These are phyloP conservation scores for Pleuronectes platessa DNA, from an alignment of 2,113 vertebrate genomes.

Conservation along the genomic window DNA sequence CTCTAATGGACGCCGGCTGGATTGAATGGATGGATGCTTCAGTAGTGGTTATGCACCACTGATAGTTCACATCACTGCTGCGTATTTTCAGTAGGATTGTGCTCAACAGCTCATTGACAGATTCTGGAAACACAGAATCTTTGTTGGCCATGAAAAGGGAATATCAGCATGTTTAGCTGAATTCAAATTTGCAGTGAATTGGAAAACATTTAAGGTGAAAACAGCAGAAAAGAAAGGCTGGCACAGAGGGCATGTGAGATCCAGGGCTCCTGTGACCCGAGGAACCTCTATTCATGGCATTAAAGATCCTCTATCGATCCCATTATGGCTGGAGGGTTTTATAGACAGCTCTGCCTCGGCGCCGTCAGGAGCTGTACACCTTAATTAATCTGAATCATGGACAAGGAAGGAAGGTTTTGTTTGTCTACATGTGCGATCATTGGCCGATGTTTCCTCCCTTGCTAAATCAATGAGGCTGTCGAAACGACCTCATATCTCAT, in stretches of 20 bases:
- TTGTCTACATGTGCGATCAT: constrained; percentile 28
- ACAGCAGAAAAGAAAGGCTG: neutral
- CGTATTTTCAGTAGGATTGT: neutral
- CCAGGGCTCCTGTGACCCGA: constrained; percentile 33
- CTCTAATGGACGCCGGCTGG: neutral
- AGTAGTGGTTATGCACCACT: neutral
- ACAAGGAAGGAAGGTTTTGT: constrained; percentile 15
- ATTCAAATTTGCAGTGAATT: neutral
- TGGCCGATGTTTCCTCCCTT: constrained; percentile 24
- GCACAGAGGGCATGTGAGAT: constrained; percentile 1
- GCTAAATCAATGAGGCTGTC: constrained; percentile 51
- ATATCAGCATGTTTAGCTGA: no score
- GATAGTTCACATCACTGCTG: constrained; percentile 1
- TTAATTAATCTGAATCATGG: constrained; percentile 60
- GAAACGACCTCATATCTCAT: constrained; percentile 58
- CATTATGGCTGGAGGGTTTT: constrained; percentile 45
- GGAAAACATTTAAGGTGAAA: neutral
- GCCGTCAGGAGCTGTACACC: constrained; percentile 42
- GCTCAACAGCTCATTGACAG: constrained; percentile 29
- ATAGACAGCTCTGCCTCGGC: constrained; percentile 44
- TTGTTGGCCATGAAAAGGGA: constrained; percentile 9
- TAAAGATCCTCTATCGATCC: constrained; percentile 67
- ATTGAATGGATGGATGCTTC: constrained; percentile 6
- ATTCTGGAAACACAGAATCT: constrained; percentile 17
- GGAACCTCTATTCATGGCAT: constrained; percentile 34